Base-by-base conservation (phyloP, 2,888 invertebrate genomes). In the Bursaphelenchus okinawaensis region DNA sequence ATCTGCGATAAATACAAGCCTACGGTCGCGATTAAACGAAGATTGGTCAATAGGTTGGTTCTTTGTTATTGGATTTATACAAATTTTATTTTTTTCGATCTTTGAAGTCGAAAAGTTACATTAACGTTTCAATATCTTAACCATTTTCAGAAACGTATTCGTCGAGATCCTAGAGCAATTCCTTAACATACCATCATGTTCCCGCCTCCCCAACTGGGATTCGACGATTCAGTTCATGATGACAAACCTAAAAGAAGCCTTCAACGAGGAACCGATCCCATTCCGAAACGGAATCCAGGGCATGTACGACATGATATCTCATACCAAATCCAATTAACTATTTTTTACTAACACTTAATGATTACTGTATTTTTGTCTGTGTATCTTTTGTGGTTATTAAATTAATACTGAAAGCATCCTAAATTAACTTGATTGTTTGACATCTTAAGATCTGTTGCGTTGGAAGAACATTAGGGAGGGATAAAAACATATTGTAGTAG, bases 181-280 rank as follows among this genome's bases (percentile, higher is more conserved):
- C 69, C 85, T 94, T 63, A 94, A 94, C 85, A 87, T 92, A 65
- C 88, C 89, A 23, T 89, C 89, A 66, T 91, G 91, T 82, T 87
- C 88, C 63, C 87, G 88, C 68, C 86, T 90, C 83, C 91, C 91
- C 0, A 88, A 90, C 82, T 85, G 92, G 73, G 83, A 69, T 7
- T 59, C 63, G 3, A 70, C 79, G 57, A 71, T 82, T n/a, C 2
- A 40, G n/a, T 40, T 40, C 40, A 40, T 40, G 3, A 40, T n/a
- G 16, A n/a, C 12, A 40, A 40, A 40, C 6, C 40, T 40, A n/a
- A 40, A 16, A n/a, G 40, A 40, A 4, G 6, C n/a, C 40, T n/a
- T 16, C 40, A 40, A 40, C 12, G n/a, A 12, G 16, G 40, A 40
- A n/a, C 2, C 40, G 16, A 40, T 40, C n/a, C 40, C 40, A 12